Evolutionary conservation across 2,113 vertebrate species (phyloP).

Genomic region (Rattus rattus): DNA sequence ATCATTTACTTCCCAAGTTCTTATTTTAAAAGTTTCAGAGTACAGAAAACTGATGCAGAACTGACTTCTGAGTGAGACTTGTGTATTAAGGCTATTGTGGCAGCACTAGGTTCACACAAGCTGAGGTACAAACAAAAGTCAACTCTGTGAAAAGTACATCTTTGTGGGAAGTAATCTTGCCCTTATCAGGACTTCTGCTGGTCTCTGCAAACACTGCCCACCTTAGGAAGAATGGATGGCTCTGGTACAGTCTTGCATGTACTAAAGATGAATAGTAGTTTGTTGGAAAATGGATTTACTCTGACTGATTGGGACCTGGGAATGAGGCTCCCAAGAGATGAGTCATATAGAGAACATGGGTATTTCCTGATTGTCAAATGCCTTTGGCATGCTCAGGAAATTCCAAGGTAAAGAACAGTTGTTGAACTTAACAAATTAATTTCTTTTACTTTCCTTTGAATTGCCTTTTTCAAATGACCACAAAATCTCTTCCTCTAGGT

Average conservation of each 20-base stretch:
- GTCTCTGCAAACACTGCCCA: too few species aligned
- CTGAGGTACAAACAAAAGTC: background rate
- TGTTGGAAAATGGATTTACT: background rate
- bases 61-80: background rate
- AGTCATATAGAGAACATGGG: background rate
- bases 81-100: background rate
- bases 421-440: background rate
- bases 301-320: background rate
- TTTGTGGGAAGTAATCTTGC: background rate
- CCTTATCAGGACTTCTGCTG: background rate
- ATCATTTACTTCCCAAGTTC: background rate
- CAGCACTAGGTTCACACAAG: background rate
- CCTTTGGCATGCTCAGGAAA: background rate
- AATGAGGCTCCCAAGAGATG: too few species aligned
- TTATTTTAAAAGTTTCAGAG: background rate
- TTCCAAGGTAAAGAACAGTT: background rate
- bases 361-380: background rate
- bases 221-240: background rate
- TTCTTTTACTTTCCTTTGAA: background rate
- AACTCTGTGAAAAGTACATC: background rate
- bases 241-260: background rate
- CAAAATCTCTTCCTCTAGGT: background rate
- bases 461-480: conserved; percentile 6
- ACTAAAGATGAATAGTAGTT: background rate
- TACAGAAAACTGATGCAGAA: background rate